phyloP scores from a whole-genome alignment of 2,888 invertebrate species.

The Pediacus dermestoides region DNA sequence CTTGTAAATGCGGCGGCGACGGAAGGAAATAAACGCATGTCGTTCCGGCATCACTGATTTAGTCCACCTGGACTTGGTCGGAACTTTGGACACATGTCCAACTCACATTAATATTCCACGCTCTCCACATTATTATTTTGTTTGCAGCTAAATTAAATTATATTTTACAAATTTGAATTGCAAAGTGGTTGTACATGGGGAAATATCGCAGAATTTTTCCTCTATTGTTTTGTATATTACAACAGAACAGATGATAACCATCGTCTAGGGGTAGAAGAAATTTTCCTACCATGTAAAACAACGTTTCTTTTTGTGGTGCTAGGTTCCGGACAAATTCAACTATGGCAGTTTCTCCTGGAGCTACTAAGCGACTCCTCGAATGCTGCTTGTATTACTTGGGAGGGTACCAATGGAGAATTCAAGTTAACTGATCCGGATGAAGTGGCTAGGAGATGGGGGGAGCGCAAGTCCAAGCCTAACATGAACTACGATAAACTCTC shows the following conservation, averaged over 20 bases:
- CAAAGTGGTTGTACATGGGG: too few relatives aligned
- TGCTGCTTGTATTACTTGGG: slow-evolving; percentile 97
- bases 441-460: slow-evolving; percentile 97
- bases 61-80: slow-evolving; percentile 18
- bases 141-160: slow-evolving; percentile 21
- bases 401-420: slow-evolving; percentile 97
- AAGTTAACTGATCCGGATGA: slow-evolving; percentile 98
- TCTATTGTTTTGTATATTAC: slow-evolving; percentile 9
- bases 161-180: slow-evolving; percentile 18
- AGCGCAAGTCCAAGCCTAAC: slow-evolving; percentile 97
- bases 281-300: too few relatives aligned
- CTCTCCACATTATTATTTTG: too few relatives aligned
- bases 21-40: slow-evolving; percentile 42
- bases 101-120: slow-evolving; percentile 24
- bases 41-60: slow-evolving; percentile 20
- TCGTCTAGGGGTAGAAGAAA: too few relatives aligned
- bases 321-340: slow-evolving; percentile 96
- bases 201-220: too few relatives aligned
- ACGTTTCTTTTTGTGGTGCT: slow-evolving; percentile 19
- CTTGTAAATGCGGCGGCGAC: slow-evolving; percentile 40
- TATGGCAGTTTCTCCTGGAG: slow-evolving; percentile 98
- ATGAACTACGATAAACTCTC: slow-evolving; percentile 99
- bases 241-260: too few relatives aligned
- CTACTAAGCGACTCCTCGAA: slow-evolving; percentile 93
- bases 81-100: slow-evolving; percentile 18